Evolutionary conservation across 2,888 invertebrate species (phyloP).

Genomic region (Lasioglossum villosulum): DNA sequence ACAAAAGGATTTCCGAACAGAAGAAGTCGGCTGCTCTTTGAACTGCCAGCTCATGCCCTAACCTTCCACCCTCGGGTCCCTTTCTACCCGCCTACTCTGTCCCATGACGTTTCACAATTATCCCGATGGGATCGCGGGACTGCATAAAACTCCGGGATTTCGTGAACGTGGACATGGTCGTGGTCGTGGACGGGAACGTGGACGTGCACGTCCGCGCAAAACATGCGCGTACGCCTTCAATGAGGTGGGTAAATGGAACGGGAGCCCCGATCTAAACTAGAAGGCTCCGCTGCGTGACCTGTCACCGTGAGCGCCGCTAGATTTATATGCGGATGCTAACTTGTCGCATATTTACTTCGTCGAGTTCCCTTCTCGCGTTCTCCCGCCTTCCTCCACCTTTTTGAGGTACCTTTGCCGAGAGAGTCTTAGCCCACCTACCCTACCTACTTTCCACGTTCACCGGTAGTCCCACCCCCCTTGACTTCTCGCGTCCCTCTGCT

Average conservation of each 20-base stretch:
- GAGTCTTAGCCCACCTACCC: conserved; percentile 43
- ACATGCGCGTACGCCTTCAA: conserved; percentile 37
- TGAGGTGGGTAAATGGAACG: conserved; percentile 66
- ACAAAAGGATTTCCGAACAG: conserved; percentile 12
- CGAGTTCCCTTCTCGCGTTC: conserved; percentile 50
- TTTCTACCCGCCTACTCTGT: conserved; percentile 4
- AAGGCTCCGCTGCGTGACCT: conserved; percentile 82
- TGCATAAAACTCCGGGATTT: conserved; percentile 32
- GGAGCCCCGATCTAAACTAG: conserved; percentile 71
- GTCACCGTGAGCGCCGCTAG: conserved; percentile 83
- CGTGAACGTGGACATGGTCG: background rate
- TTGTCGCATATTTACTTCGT: conserved; percentile 84
- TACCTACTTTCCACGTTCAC: conserved; percentile 42
- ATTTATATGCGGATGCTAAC: conserved; percentile 84
- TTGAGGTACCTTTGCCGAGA: conserved; percentile 47
- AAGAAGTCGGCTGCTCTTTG: conserved; percentile 6
- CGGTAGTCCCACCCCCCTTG: conserved; percentile 25
- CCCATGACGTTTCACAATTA: conserved; percentile 55
- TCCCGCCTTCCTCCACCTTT: conserved; percentile 58
- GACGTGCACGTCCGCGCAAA: background rate
- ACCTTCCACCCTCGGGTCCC: conserved; percentile 3
- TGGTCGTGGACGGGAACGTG: background rate
- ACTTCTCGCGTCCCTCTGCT: conserved; percentile 31
- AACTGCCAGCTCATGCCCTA: background rate
- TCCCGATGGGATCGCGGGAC: conserved; percentile 20